Base-by-base conservation (phyloP, 64 coral and sea anemone species). In the Pocillopora damicornis region DNA sequence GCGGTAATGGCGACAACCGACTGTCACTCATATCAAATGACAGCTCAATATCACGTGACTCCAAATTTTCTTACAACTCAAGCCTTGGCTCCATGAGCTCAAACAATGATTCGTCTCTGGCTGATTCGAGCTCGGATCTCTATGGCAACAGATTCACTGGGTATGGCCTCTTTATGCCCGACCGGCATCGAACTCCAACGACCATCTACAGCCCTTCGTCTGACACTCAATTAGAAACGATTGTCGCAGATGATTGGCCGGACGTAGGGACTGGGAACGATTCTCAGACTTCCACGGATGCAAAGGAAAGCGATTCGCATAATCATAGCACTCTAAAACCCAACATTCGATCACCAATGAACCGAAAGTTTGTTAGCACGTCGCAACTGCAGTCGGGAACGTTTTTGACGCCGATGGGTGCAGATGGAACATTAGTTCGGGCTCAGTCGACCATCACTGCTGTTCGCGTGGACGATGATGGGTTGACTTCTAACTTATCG, bases 11-110 rank as follows among this genome's bases (percentile, higher is more conserved):
- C 11, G 61, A 63, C 76, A 93, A 97, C 62, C 83, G 94, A 17
- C 72, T 97, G 35, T 97, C 94, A 81, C 57, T 97, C 67, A 74
- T 97, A 82, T 97, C 94, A n/a, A 97, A 97, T 88, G 94, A 97
- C 73, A 97, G 94, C 56, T 93, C 91, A n/a, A 76, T 93, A 42
- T 92, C 90, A 74, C 90, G 90, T 80, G 90, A 92, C 76, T 92
- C 90, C 1, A 76, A 77, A 59, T 68, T 82, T 35, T 97, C 94
- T 76, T 88, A 76, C 35, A 91, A 88, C 15, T 97, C 94, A 75
- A 97, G 94, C 72, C 73, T 93, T 13, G 94, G 94, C 75, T 97
- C 94, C 18, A 97, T 93, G 88, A 91, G 86, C 16, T 90, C 92
- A 9, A 97, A 92, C 77, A 86, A 77, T 63, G 94, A 97, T 65